These are phyloP conservation scores for Mythimna loreyi DNA, from an alignment of 2,888 invertebrate genomes.

Conservation along the genomic window DNA sequence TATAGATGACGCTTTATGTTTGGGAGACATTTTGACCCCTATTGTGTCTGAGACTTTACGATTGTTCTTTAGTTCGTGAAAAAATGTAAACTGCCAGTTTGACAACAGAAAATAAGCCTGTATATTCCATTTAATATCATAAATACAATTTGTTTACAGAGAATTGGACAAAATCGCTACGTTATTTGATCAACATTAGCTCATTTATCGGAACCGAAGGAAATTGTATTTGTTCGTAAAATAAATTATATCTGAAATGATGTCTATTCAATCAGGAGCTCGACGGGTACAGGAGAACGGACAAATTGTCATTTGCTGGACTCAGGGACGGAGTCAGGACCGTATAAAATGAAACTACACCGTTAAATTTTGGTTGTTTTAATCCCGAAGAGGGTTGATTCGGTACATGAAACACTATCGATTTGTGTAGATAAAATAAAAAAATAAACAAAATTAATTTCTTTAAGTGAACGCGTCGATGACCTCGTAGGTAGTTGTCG, in stretches of 20 bases:
- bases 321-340: constrained; percentile 30
- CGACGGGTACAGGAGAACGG: constrained; percentile 18
- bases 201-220: constrained; percentile 34
- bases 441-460: too few species aligned
- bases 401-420: too few species aligned
- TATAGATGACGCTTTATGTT: too few species aligned
- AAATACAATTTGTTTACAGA: constrained; percentile 22
- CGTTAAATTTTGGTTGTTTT: too few species aligned
- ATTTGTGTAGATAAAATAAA: too few species aligned
- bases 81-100: constrained; percentile 22
- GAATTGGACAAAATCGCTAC: constrained; percentile 21
- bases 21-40: too few species aligned
- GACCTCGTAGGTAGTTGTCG: too few species aligned
- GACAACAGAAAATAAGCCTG: not conserved
- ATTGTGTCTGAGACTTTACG: not conserved
- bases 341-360: not conserved
- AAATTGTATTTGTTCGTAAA: constrained; percentile 57
- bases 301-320: constrained; percentile 48
- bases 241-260: constrained; percentile 54
- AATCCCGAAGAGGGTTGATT: too few species aligned
- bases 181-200: constrained; percentile 44
- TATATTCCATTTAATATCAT: not conserved
- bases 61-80: constrained; percentile 49
- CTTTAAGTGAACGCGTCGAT: too few species aligned
- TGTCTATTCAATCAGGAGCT: constrained; percentile 48